Evolutionary conservation across 2,888 invertebrate genomes (phyloP).

Genomic region (Cepaea hortensis): DNA sequence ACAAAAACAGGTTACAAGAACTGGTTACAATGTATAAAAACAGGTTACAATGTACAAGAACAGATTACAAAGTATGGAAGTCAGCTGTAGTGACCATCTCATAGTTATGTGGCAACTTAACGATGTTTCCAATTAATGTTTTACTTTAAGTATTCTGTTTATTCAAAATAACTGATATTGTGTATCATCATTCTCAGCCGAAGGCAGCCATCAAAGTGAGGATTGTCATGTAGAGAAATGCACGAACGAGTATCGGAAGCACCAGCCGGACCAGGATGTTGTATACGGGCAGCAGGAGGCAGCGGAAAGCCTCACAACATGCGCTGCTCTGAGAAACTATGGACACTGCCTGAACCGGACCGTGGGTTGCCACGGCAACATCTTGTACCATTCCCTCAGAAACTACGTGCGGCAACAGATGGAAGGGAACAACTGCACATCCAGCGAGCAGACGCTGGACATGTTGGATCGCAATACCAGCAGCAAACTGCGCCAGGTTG

Average conservation of each 20-base stretch:
- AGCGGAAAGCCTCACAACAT: conserved; percentile 58
- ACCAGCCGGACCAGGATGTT: conserved; percentile 55
- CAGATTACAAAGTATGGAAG: no score
- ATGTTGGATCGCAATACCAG: conserved; percentile 38
- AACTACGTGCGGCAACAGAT: conserved; percentile 72
- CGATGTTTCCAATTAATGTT: no score
- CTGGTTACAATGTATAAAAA: no score
- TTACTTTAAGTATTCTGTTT: no score
- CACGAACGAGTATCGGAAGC: conserved; percentile 59
- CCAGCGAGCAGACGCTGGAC: conserved; percentile 52
- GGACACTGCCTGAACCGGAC: conserved; percentile 75
- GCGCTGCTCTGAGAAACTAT: conserved; percentile 76
- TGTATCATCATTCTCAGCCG: background rate
- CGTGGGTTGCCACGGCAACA: conserved; percentile 77
- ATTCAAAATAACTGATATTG: no score
- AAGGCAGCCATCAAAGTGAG: conserved; percentile 29
- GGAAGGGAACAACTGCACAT: conserved; percentile 74
- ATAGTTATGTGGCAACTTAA: no score
- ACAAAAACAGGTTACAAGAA: no score
- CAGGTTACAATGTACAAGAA: no score
- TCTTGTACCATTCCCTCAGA: conserved; percentile 77
- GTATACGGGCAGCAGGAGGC: conserved; percentile 59
- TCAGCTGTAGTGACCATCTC: no score
- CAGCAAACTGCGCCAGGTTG: conserved; percentile 52
- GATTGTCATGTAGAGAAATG: conserved; percentile 68